phyloP scores from a whole-genome alignment of 2,888 invertebrate species.

The Stenoptilia bipunctidactyla region DNA sequence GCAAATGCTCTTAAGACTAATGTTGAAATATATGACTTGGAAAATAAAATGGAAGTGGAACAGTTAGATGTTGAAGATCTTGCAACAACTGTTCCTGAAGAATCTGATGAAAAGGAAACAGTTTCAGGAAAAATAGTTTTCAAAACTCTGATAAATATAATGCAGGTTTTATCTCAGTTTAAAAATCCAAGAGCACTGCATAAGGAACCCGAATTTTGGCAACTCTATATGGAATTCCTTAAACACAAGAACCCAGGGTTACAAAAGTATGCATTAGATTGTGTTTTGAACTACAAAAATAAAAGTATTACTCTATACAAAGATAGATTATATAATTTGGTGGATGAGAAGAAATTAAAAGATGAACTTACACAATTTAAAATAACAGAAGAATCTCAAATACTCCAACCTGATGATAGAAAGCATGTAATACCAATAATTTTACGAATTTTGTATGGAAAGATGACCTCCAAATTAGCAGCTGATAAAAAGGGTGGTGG shows the following conservation, averaged over 20 bases:
- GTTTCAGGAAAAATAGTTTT: constrained; percentile 54
- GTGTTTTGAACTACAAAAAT: constrained; percentile 87
- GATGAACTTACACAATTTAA: constrained; percentile 86
- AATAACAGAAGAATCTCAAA: constrained; percentile 78
- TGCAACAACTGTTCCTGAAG: constrained; percentile 42
- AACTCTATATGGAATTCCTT: constrained; percentile 84
- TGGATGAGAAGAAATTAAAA: constrained; percentile 91
- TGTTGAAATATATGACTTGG: constrained; percentile 71
- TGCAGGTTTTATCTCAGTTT: constrained; percentile 84
- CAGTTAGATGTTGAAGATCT: constrained; percentile 35
- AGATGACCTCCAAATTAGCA: constrained; percentile 85
- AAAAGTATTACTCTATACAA: constrained; percentile 85
- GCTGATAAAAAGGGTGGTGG: constrained; percentile 80
- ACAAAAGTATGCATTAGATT: constrained; percentile 89
- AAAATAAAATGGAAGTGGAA: constrained; percentile 31
- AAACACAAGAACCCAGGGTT: constrained; percentile 82
- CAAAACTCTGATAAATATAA: constrained; percentile 73
- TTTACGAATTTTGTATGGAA: constrained; percentile 86
- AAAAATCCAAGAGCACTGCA: constrained; percentile 85
- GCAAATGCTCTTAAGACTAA: constrained; percentile 60
- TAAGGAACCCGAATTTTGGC: constrained; percentile 80
- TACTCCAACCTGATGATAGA: constrained; percentile 81
- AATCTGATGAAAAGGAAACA: constrained; percentile 35
- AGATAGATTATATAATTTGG: constrained; percentile 81
- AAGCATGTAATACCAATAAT: constrained; percentile 81